Evolutionary conservation across 2,888 invertebrate genomes (phyloP), one percentile per base, ranked within the genome.

Genomic region (Chymomyza procnemis): DNA sequence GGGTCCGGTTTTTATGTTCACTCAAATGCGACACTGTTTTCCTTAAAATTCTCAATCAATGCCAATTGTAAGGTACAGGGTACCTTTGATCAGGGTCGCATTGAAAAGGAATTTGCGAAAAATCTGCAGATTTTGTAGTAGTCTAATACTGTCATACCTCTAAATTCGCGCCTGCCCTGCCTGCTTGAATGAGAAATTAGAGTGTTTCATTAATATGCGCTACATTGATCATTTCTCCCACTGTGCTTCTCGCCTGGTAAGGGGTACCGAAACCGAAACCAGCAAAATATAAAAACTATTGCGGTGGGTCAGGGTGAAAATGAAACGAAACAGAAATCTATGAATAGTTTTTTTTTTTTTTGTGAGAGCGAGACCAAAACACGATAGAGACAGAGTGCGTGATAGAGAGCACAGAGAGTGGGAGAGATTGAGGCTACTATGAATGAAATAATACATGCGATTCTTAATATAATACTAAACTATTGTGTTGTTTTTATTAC

Each of bases 261-360:
- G 84, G 85, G 86, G 78, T 78, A 74, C 46, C 46, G 67, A 67
- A 41, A 21, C 41, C 34, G 22, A 58, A 41, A 18, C 46, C 52
- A 48, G 69, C 75, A 75, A 41, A 41, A 75, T 69, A 79, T 67
- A 64, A 82, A 87, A 83, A 87, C 85, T 87, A 87, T 83, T 83
- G 83, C 78, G 83, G 87, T 87, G 85, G 83, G 83, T 83, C 83
- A 82, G 85, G 82, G 82, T 85, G 80, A 81, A 81, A 41, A 87
- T 87, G 80, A 81, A 81, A 83, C 76, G 80, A 85, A 81, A 81
- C 84, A 81, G 81, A 86, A 81, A 81, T 81, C 81, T 81, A 81
- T 81, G 86, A 81, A 81, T 81, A 86, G 80, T 79, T 66, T n/a
- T n/a, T n/a, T n/a, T n/a, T n/a, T n/a, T n/a, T n/a, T n/a, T 52